Percentiles rank a stretch among this genome's conserved stretches.
Conservation (phyloP, 2,113 vertebrate genomes). For the Hydropotes inermis region DNA sequence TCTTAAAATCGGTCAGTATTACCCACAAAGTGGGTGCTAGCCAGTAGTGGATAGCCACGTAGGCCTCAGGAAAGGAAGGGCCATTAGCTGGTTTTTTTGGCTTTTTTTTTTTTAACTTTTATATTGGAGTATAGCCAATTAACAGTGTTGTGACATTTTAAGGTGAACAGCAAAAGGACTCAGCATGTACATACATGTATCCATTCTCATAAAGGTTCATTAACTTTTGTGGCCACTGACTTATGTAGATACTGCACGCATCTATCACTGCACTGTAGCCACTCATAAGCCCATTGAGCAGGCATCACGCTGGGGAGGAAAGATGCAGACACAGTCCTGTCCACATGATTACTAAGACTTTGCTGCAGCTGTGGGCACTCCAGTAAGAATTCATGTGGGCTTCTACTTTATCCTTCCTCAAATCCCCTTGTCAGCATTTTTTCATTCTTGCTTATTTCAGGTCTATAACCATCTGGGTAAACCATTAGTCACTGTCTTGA, state of each 20-base stretch:
- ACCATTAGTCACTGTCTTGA: not conserved
- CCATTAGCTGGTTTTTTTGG: not conserved
- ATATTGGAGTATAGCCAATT: not conserved
- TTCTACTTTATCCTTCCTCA: not conserved
- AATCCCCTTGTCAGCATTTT: not conserved
- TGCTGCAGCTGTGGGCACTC: not conserved
- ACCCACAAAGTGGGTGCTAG: not conserved
- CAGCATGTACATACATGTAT: not conserved
- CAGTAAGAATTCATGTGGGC: not conserved
- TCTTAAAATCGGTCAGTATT: not conserved
- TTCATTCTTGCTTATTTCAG: constrained; percentile 7
- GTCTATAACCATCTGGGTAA: not conserved
- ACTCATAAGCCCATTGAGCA: not conserved
- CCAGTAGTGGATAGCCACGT: not conserved
- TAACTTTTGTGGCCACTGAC: not conserved
- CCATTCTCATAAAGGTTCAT: not conserved
- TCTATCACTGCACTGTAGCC: not conserved
- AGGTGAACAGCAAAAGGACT: not conserved
- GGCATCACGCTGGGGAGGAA: not conserved
- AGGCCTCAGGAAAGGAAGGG: not conserved
- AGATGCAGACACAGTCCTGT: not conserved
- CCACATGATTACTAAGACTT: not conserved
- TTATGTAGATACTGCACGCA: not conserved
- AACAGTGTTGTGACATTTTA: not conserved
- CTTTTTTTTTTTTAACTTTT: not conserved